These are phyloP conservation scores for Caenorhabditis sulstoni DNA, from an alignment of 2,888 invertebrate genomes.

Conservation along the genomic window DNA sequence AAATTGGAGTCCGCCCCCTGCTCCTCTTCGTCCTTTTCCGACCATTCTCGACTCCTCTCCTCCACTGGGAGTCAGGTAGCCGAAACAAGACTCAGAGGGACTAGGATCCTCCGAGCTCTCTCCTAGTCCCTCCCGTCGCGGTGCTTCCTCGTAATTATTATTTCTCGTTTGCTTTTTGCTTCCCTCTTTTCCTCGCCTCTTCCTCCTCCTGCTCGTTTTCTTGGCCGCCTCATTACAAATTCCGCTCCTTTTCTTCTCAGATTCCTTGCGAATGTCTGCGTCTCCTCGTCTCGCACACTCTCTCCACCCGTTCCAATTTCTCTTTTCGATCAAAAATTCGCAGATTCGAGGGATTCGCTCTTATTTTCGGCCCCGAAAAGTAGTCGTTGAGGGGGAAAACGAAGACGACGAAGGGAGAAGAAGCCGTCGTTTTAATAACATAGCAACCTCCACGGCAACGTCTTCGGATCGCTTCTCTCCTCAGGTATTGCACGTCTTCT, in stretches of 20 bases:
- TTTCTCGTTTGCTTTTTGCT: conserved; percentile 4
- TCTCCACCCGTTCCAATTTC: conserved; percentile 4
- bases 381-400: too few species aligned
- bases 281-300: neutral
- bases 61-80: too few species aligned
- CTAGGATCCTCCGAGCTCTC: too few species aligned
- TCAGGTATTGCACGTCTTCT: too few species aligned
- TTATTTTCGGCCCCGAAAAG: neutral
- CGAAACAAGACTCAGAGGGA: too few species aligned
- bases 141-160: neutral
- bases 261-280: conserved; percentile 4
- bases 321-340: conserved; percentile 26
- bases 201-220: conserved; percentile 2
- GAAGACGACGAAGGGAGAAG: neutral
- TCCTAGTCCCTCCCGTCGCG: conserved; percentile 13
- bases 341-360: conserved; percentile 17
- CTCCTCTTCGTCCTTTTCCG: conserved; percentile 1
- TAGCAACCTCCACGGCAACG: conserved; percentile 37
- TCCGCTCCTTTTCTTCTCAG: conserved; percentile 25
- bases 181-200: conserved; percentile 42
- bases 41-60: neutral
- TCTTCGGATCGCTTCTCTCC: neutral
- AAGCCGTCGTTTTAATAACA: conserved; percentile 46
- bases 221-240: conserved; percentile 50
- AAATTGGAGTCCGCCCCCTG: conserved; percentile 9